Base-by-base conservation (phyloP, 2,888 invertebrate genomes). In the Malthinus seriepunctatus region DNA sequence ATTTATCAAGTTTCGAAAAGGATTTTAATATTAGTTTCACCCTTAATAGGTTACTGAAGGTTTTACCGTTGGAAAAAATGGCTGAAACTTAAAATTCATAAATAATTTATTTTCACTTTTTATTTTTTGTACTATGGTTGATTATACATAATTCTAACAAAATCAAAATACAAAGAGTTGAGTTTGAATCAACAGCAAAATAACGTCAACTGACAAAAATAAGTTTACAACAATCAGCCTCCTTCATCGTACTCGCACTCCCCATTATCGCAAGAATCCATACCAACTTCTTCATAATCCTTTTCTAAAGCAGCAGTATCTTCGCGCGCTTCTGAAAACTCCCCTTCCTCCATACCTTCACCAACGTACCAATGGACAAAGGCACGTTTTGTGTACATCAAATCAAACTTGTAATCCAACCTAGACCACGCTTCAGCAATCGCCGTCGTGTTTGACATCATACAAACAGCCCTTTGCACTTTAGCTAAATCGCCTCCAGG, bases 381-480 rank as follows among this genome's bases (percentile, higher is more conserved):
- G 1, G 96, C 96, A 60, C 95, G 86, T 80, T 96, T 96, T 32
- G 95, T 92, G 80, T 94, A 97, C 95, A 97, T 96, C 71, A 97
- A 80, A 80, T 97, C 96, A 77, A 97, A 95, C 77, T 97, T 97
- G 79, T 93, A 92, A 80, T 96, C 93, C 60, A 96, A 82, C 78
- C 91, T 86, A 51, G 94, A 94, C 96, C 96, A 97, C 32, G 96
- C 96, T 76, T 96, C 95, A 2, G 95, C 95, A 73, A 97, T 96
- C 64, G 96, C 95, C 0, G 96, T 97, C 45, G 95, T 97, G 79
- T 96, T 97, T 72, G 94, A 94, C 77, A 97, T 80, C 96, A 97
- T 97, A 84, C 97, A 97, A 9, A 97, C 95, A 8, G 96, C 95
- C 49, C 96, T 87, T 76, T 94, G 93, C 1, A 95, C 94, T 80